Evolutionary conservation across 2,113 vertebrate species (phyloP).

Genomic region (Cochlearius cochlearius): DNA sequence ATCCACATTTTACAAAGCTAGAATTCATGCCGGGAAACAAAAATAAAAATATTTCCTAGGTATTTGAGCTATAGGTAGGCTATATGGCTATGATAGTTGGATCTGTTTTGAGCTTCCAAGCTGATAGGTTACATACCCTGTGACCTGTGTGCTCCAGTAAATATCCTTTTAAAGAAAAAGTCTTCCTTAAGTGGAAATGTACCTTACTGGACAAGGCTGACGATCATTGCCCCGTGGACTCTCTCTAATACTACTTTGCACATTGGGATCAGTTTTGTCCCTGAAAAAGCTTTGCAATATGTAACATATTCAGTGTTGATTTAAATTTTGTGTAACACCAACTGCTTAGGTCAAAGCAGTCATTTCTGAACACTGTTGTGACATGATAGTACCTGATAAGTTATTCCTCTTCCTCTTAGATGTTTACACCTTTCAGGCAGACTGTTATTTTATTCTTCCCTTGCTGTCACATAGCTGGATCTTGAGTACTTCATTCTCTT

Average conservation of each 20-base stretch:
- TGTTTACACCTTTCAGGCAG: not conserved
- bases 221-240: fast-evolving
- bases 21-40: not conserved
- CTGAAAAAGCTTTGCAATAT: not conserved
- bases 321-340: not conserved
- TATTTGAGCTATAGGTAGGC: not conserved
- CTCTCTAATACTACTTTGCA: not conserved
- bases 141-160: not conserved
- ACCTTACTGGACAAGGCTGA: not conserved
- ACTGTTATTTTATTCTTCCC: not conserved
- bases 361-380: not conserved
- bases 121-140: not conserved
- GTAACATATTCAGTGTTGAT: not conserved
- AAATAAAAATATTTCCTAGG: not conserved
- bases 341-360: not conserved
- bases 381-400: not conserved
- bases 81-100: not conserved
- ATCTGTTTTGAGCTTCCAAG: not conserved
- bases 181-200: not conserved
- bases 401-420: not conserved
- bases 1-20: not conserved
- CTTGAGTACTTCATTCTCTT: not conserved
- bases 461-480: not conserved
- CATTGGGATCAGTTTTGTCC: not conserved
- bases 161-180: not conserved